A percentile compares a stretch with the other conserved stretches of the same genome.
phyloP scores from a whole-genome alignment of 2,888 invertebrate genomes.

The Ennomos fuscantarius region DNA sequence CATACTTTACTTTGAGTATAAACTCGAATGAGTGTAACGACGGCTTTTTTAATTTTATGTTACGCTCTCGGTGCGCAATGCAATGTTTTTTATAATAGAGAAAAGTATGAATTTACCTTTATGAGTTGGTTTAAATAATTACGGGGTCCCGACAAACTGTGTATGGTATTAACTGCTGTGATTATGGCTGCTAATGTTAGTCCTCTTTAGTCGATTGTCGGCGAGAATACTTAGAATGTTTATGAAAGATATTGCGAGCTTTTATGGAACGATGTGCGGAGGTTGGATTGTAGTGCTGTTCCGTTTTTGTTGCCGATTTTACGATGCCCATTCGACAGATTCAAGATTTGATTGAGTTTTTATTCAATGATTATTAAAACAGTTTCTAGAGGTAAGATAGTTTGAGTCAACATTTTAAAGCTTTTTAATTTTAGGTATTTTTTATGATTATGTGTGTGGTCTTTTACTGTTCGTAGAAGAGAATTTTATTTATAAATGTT shows the following conservation, averaged over 20 bases:
- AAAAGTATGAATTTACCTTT: conserved; percentile 24
- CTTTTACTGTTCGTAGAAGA: too few species aligned
- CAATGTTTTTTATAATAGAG: conserved; percentile 5
- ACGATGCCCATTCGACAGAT: too few species aligned
- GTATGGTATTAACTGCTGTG: conserved; percentile 21
- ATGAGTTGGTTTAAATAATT: conserved; percentile 16
- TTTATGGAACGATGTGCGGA: neutral
- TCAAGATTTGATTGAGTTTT: too few species aligned
- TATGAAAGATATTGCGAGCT: too few species aligned
- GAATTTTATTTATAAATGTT: too few species aligned
- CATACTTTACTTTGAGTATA: conserved; percentile 19
- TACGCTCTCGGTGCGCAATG: conserved; percentile 3
- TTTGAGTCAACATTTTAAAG: too few species aligned
- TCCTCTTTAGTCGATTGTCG: conserved; percentile 11
- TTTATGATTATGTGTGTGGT: too few species aligned
- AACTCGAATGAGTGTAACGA: conserved; percentile 8
- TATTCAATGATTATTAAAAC: too few species aligned
- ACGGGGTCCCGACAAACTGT: conserved; percentile 16
- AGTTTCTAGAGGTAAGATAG: too few species aligned
- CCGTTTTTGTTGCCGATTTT: too few species aligned
- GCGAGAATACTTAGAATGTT: conserved; percentile 1
- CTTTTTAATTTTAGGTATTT: too few species aligned
- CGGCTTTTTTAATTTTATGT: conserved; percentile 22
- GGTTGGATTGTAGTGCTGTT: neutral
- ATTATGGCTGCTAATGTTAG: conserved; percentile 21